A percentile compares a stretch with the other conserved stretches of the same genome.
Conservation (phyloP, 2,113 vertebrate genomes). For the Excalfactoria chinensis region DNA sequence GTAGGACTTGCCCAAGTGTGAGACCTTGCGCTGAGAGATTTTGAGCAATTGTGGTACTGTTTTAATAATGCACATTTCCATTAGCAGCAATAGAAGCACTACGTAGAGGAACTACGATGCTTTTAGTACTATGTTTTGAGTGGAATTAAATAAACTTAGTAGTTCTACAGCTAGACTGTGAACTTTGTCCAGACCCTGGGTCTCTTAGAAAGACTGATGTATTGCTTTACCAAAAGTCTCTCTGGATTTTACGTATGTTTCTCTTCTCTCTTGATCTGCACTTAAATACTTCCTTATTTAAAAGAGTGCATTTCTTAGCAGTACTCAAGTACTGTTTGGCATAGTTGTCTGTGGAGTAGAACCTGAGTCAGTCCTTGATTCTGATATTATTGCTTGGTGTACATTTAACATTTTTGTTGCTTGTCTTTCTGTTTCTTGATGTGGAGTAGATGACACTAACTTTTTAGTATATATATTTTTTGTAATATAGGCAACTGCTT, state of each 20-base stretch:
- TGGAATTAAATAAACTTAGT: neutral
- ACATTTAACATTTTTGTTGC: neutral
- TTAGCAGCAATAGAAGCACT: neutral
- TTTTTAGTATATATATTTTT: neutral
- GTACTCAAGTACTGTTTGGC: neutral
- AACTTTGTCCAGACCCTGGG: neutral
- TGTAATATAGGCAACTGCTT: neutral
- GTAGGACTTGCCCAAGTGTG: neutral
- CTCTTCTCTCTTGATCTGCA: neutral
- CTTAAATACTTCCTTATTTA: neutral
- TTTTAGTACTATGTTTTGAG: neutral
- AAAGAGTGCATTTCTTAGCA: neutral
- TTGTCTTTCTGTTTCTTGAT: neutral
- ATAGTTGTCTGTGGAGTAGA: neutral
- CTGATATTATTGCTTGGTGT: neutral
- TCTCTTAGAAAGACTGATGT: neutral
- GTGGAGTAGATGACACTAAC: neutral
- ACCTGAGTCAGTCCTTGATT: neutral
- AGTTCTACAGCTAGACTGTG: neutral
- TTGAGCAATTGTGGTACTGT: neutral
- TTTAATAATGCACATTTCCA: neutral
- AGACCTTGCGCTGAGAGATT: neutral
- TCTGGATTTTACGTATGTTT: neutral
- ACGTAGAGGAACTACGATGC: neutral
- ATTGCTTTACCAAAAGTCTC: neutral